phyloP scores from a whole-genome alignment of 2,888 invertebrate species.

The Lasioglossum lativentre region DNA sequence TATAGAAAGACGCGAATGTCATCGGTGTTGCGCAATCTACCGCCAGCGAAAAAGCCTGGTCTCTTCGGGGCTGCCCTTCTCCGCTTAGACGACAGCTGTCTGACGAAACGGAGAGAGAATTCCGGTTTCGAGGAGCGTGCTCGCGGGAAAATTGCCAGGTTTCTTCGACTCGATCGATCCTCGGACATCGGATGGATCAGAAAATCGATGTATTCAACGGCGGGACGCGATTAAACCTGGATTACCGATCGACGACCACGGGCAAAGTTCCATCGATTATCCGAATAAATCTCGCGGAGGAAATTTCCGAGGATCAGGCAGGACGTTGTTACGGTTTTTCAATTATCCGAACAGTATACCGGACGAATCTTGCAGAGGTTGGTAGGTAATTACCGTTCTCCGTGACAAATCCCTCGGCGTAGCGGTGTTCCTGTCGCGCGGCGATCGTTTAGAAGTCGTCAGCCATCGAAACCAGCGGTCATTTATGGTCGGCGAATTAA shows the following conservation, averaged over 20 bases:
- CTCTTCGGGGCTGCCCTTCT: conserved; percentile 11
- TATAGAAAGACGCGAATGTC: conserved; percentile 73
- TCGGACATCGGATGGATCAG: background rate
- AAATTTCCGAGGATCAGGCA: background rate
- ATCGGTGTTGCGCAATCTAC: conserved; percentile 73
- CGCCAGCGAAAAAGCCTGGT: conserved; percentile 42
- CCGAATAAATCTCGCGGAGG: background rate
- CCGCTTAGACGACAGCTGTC: conserved; percentile 44
- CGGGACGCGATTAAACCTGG: background rate
- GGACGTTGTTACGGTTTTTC: background rate
- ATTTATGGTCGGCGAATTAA: conserved; percentile 53
- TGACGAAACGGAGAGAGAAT: conserved; percentile 65
- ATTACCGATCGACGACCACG: background rate
- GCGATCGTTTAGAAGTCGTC: conserved; percentile 42
- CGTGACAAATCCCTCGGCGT: conserved; percentile 14
- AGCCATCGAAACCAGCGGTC: conserved; percentile 43
- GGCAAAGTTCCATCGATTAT: background rate
- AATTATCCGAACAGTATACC: background rate
- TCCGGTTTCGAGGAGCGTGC: conserved; percentile 56
- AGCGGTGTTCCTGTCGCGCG: background rate
- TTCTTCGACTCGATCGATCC: conserved; percentile 15
- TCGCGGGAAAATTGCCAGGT: conserved; percentile 48
- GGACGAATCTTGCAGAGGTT: background rate
- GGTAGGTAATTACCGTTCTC: conserved; percentile 19
- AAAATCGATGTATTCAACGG: background rate